Evolutionary conservation across 2,797 vertebrate species (phyloP).

Genomic region (Poecile montanus): DNA sequence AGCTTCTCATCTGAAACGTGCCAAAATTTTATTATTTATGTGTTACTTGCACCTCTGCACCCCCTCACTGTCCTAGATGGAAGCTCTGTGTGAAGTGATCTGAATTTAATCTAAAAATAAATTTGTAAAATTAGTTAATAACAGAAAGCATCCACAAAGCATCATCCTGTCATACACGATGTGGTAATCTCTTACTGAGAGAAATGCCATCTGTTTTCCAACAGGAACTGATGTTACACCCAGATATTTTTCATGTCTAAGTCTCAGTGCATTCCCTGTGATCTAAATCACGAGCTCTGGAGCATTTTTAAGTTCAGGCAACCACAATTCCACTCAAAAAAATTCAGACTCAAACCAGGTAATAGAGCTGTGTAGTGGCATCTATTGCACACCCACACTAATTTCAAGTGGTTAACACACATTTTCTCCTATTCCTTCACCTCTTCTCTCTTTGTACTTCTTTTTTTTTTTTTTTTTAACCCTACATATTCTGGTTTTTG

Average conservation of each 20-base stretch:
- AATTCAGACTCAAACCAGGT: neutral
- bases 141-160: neutral
- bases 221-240: neutral
- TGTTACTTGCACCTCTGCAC: neutral
- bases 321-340: neutral
- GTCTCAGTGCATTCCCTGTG: neutral
- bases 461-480: neutral
- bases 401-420: neutral
- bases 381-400: neutral
- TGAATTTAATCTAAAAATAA: neutral
- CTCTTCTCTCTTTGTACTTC: neutral
- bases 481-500: neutral
- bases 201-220: neutral
- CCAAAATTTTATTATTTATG: neutral
- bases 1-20: neutral
- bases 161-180: fast-evolving
- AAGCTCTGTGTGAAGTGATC: neutral
- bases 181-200: fast-evolving
- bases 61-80: neutral
- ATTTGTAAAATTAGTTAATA: neutral
- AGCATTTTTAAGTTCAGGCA: neutral
- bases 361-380: neutral
- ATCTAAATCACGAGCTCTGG: neutral
- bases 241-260: neutral
- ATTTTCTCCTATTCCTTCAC: neutral